These are phyloP conservation scores for Sturnira hondurensis DNA, from an alignment of 2,113 vertebrate species.

Conservation along the genomic window DNA sequence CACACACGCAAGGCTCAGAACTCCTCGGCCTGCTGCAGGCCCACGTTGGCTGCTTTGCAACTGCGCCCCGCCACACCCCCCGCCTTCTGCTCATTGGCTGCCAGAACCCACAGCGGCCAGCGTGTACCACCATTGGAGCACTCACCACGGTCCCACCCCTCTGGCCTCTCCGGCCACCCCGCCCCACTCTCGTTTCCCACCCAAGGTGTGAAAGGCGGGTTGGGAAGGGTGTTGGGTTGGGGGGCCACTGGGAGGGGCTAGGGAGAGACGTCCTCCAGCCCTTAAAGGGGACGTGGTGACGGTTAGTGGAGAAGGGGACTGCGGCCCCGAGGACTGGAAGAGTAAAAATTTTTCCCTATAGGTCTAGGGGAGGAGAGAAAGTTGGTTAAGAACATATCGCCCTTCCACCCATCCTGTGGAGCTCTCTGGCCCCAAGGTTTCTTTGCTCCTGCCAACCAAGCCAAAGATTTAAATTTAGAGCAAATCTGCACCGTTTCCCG, in stretches of 20 bases:
- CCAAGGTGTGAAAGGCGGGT: slow-evolving; percentile 89
- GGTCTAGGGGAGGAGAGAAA: neutral
- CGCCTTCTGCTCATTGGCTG: slow-evolving; percentile 74
- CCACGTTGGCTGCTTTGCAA: slow-evolving; percentile 90
- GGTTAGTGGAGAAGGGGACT: neutral
- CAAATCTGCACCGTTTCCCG: neutral
- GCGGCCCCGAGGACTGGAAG: rapidly evolving
- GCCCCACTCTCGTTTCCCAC: slow-evolving; percentile 87
- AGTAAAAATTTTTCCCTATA: neutral
- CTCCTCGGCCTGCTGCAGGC: slow-evolving; percentile 69
- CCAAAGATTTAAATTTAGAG: neutral
- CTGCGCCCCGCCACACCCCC: slow-evolving; percentile 51
- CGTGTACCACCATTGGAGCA: neutral
- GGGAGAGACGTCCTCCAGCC: no score
- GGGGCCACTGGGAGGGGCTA: slow-evolving; percentile 61
- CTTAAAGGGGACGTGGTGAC: slow-evolving; percentile 73
- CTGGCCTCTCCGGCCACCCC: neutral
- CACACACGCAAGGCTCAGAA: slow-evolving; percentile 45
- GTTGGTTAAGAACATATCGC: neutral
- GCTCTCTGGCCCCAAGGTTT: neutral
- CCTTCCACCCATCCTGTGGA: neutral
- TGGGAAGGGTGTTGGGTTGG: slow-evolving; percentile 70
- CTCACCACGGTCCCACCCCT: neutral
- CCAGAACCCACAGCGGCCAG: neutral
- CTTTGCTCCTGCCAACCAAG: neutral